These are phyloP conservation scores for Caenorhabditis zanzibari DNA, from an alignment of 2,888 invertebrate genomes.

Conservation along the genomic window DNA sequence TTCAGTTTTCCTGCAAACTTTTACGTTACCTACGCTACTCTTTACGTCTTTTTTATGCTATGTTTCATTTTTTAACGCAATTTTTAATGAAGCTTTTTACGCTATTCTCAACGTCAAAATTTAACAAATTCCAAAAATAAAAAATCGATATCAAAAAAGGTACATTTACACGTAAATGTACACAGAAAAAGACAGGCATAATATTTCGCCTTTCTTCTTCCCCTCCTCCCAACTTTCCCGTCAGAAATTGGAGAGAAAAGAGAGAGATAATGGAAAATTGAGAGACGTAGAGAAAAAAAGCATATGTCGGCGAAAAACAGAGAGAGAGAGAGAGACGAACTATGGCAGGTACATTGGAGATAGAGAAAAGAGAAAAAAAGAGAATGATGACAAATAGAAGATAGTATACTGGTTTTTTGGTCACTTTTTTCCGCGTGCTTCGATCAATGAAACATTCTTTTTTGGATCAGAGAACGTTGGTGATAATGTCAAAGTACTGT, in stretches of 20 bases:
- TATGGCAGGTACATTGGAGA: not conserved
- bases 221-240: not conserved
- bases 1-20: no score
- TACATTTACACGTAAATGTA: not conserved
- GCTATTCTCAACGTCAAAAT: no score
- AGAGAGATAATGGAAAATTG: not conserved
- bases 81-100: no score
- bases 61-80: no score
- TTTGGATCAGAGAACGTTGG: not conserved
- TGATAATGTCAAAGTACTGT: no score
- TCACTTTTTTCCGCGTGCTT: slow-evolving; percentile 1
- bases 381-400: slow-evolving; percentile 33
- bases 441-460: slow-evolving; percentile 18
- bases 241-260: no score
- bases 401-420: slow-evolving; percentile 22
- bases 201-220: not conserved
- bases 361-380: not conserved
- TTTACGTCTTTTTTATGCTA: no score
- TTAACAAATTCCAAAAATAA: no score
- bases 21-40: no score
- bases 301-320: not conserved
- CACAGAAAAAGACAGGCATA: not conserved
- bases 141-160: not conserved
- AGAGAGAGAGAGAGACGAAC: not conserved
- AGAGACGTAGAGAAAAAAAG: not conserved